Evolutionary conservation across 2,888 invertebrate species (phyloP).

Genomic region (Ichneumoninae sp.): DNA sequence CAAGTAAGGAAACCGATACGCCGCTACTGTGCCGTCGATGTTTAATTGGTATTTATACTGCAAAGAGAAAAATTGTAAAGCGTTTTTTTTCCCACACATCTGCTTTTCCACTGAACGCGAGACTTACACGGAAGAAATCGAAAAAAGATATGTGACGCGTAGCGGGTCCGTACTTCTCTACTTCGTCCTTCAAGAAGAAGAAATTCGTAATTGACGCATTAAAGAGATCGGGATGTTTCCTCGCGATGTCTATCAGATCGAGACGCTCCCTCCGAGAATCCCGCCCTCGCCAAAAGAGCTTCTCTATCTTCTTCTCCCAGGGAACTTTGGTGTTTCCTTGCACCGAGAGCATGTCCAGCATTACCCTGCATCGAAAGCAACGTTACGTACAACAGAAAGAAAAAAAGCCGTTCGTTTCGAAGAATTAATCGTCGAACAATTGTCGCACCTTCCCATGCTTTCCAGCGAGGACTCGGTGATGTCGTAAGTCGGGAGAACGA

Average conservation of each 20-base stretch:
- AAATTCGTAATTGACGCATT: constrained; percentile 98
- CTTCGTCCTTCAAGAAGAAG: constrained; percentile 96
- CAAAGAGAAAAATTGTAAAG: constrained; percentile 76
- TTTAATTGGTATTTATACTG: constrained; percentile 98
- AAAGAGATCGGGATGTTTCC: constrained; percentile 90
- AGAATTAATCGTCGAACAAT: neutral
- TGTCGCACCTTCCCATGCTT: constrained; percentile 93
- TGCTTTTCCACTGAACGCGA: neutral
- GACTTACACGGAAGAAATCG: constrained; percentile 95
- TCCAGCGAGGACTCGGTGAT: constrained; percentile 96
- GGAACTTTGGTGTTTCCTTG: constrained; percentile 90
- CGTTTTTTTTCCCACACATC: neutral
- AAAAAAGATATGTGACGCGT: constrained; percentile 94
- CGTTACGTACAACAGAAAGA: neutral
- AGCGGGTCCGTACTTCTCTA: constrained; percentile 94
- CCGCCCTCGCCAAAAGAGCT: constrained; percentile 96
- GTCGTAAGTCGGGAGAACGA: constrained; percentile 98
- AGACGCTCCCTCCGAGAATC: constrained; percentile 95
- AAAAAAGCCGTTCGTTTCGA: neutral
- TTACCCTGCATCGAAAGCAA: constrained; percentile 87
- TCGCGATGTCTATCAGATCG: constrained; percentile 91
- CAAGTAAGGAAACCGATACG: constrained; percentile 96
- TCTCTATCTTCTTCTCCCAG: constrained; percentile 91
- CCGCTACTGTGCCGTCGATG: constrained; percentile 98
- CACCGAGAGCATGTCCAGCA: constrained; percentile 95